A percentile compares a stretch with the other conserved stretches of the same genome.
Evolutionary conservation across 2,113 vertebrate genomes (phyloP).

Genomic region (Crypturellus undulatus): DNA sequence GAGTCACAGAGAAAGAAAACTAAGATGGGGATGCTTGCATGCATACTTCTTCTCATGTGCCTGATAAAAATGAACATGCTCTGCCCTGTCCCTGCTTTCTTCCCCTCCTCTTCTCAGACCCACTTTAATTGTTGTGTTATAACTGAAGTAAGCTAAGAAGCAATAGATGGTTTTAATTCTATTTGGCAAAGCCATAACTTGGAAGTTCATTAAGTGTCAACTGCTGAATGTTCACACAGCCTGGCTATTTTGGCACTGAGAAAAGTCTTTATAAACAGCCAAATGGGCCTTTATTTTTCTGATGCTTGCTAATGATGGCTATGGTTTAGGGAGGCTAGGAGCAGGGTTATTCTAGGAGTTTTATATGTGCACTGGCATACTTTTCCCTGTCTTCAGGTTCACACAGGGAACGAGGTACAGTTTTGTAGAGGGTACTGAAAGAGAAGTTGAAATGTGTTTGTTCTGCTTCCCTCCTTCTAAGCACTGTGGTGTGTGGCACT

Average conservation of each 20-base stretch:
- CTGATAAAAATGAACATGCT: neutral
- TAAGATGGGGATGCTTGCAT: neutral
- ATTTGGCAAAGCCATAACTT: neutral
- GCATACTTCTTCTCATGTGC: neutral
- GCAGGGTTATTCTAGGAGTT: neutral
- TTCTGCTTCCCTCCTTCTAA: neutral
- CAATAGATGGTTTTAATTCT: neutral
- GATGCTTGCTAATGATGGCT: neutral
- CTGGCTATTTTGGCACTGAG: neutral
- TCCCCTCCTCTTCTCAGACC: neutral
- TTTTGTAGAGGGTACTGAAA: neutral
- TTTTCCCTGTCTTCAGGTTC: neutral
- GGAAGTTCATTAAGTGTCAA: neutral
- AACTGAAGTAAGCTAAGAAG: neutral
- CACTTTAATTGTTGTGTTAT: neutral
- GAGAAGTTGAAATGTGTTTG: neutral
- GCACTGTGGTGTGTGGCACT: neutral
- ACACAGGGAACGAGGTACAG: neutral
- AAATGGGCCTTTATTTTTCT: neutral
- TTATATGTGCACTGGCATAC: accelerated
- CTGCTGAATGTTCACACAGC: neutral
- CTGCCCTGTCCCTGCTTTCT: neutral
- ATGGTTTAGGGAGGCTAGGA: neutral
- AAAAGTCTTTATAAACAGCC: neutral
- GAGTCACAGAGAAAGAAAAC: neutral